A percentile compares a stretch with the other conserved stretches of the same genome.
Evolutionary conservation across 2,888 invertebrate species (phyloP).

Genomic region (Xestobium rufovillosum): DNA sequence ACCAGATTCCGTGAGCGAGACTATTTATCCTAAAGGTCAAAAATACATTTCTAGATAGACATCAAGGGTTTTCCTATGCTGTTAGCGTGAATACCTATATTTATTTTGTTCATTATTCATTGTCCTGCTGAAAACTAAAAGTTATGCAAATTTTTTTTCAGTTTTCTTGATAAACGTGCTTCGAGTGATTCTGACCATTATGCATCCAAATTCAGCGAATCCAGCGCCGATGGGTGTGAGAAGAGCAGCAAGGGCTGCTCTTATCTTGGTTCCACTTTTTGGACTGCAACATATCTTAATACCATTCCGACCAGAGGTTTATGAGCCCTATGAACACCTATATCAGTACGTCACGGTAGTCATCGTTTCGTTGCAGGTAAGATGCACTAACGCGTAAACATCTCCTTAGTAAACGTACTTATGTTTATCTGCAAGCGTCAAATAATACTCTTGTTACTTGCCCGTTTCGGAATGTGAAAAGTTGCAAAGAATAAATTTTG

Average conservation of each 20-base stretch:
- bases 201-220: constrained; percentile 55
- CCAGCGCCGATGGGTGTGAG: constrained; percentile 52
- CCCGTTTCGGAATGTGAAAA: neutral
- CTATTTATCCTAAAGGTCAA: too few relatives aligned
- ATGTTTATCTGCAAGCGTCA: neutral
- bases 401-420: too few relatives aligned
- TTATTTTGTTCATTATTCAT: too few relatives aligned
- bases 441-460: too few relatives aligned
- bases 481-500: too few relatives aligned
- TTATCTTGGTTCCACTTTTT: constrained; percentile 69
- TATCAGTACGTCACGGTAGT: constrained; percentile 62
- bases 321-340: constrained; percentile 48
- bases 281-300: constrained; percentile 66
- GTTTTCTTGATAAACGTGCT: constrained; percentile 63
- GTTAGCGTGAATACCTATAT: too few relatives aligned
- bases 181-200: constrained; percentile 55
- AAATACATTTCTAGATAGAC: too few relatives aligned
- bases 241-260: constrained; percentile 63
- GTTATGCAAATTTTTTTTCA: constrained; percentile 36
- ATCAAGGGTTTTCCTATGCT: too few relatives aligned
- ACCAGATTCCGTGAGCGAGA: too few relatives aligned
- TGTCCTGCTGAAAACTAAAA: too few relatives aligned
- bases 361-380: constrained; percentile 64
- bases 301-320: constrained; percentile 57
- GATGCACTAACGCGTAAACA: constrained; percentile 5